These are phyloP conservation scores for Halcyon malimbica DNA, from an alignment of 2,113 vertebrate species.

Conservation along the genomic window DNA sequence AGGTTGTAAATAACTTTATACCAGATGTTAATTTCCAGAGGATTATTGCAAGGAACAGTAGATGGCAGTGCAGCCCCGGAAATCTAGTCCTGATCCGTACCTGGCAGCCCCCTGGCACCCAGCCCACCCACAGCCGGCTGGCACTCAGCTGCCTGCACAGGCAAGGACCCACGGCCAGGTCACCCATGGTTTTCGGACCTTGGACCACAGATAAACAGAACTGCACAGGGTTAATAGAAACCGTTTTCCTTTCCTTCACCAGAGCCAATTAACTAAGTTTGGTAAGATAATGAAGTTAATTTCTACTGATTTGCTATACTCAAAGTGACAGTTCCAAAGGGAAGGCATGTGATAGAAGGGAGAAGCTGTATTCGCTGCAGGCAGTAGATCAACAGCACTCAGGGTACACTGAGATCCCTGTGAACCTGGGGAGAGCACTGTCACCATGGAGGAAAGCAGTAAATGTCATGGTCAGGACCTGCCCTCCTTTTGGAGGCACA, in stretches of 20 bases:
- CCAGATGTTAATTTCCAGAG: background rate
- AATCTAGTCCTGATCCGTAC: background rate
- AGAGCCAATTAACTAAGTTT: background rate
- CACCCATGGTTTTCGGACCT: accelerated
- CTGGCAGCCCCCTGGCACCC: accelerated
- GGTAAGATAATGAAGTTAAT: background rate
- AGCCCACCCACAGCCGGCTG: too few species aligned
- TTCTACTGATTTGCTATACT: background rate
- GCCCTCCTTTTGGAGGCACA: background rate
- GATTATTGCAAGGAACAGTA: slow-evolving; percentile 6
- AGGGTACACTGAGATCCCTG: background rate
- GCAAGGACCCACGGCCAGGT: background rate
- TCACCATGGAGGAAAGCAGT: background rate
- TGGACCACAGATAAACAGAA: accelerated
- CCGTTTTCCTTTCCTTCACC: background rate
- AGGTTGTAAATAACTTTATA: background rate
- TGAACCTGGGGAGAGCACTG: background rate
- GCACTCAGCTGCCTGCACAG: background rate
- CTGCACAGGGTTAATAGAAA: background rate
- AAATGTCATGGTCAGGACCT: background rate
- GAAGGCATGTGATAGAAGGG: background rate
- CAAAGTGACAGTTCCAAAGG: background rate
- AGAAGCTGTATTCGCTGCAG: background rate
- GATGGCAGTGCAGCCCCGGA: slow-evolving; percentile 59
- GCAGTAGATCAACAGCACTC: accelerated